These are phyloP conservation scores for Myopa tessellatipennis DNA, from an alignment of 2,888 invertebrate genomes.

Conservation along the genomic window DNA sequence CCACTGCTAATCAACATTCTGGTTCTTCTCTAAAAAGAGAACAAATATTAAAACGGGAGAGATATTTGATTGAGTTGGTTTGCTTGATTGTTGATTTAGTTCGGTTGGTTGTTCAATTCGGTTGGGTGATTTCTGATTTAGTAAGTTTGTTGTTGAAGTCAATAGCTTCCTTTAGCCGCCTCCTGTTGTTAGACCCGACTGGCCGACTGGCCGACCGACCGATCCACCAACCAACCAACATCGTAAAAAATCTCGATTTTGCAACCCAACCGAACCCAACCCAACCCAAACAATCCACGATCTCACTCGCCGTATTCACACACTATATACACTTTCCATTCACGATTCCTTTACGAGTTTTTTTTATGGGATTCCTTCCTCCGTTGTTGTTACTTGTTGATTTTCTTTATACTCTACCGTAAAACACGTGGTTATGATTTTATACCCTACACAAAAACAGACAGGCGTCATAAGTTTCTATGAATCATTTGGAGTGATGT, in stretches of 20 bases:
- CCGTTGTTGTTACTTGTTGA: no score
- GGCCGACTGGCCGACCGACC: no score
- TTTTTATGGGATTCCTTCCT: background rate
- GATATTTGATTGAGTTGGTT: no score
- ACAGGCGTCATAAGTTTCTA: no score
- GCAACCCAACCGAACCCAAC: background rate
- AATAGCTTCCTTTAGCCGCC: background rate
- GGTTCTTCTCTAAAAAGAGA: no score
- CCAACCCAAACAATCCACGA: background rate
- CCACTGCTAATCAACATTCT: background rate
- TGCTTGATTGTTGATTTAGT: no score
- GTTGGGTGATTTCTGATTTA: background rate
- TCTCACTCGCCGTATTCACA: background rate
- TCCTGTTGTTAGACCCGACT: background rate
- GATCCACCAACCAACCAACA: background rate
- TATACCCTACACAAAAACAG: no score
- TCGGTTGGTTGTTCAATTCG: background rate
- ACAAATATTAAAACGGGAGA: background rate
- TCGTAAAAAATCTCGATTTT: constrained; percentile 10
- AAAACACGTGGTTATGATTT: no score
- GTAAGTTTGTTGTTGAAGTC: background rate
- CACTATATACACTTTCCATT: constrained; percentile 34
- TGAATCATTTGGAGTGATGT: no score
- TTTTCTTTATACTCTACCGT: no score
- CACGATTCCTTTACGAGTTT: constrained; percentile 17